Percentiles rank a stretch among this genome's conserved stretches.
phyloP scores from a whole-genome alignment of 2,113 vertebrate species.

The Madoqua kirkii region DNA sequence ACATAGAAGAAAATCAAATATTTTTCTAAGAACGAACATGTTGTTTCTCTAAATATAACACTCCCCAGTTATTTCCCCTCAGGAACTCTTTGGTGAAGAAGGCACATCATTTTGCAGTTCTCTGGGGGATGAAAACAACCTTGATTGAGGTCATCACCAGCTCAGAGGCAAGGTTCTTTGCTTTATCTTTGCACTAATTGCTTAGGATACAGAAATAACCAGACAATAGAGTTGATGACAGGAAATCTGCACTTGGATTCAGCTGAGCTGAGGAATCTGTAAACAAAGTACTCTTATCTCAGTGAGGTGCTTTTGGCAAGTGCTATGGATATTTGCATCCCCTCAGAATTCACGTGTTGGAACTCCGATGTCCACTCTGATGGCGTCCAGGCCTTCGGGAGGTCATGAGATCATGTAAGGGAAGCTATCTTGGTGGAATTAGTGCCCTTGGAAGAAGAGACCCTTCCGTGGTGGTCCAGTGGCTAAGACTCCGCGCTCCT shows the following conservation, averaged over 20 bases:
- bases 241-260: background rate
- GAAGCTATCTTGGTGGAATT: background rate
- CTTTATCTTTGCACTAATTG: background rate
- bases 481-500: background rate
- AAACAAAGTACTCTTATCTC: constrained; percentile 1
- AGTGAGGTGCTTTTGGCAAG: background rate
- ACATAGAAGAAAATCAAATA: constrained; percentile 2
- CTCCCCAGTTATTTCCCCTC: background rate
- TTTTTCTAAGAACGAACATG: background rate
- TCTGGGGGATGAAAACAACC: background rate
- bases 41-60: constrained; percentile 6
- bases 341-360: background rate
- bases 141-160: background rate
- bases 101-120: background rate
- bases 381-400: background rate
- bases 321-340: background rate
- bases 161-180: background rate
- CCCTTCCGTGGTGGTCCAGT: background rate
- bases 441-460: background rate
- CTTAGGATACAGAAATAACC: background rate
- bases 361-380: background rate
- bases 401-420: background rate
- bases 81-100: background rate
- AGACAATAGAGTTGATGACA: background rate
- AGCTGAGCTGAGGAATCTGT: background rate